Evolutionary conservation across 2,888 invertebrate species (phyloP), one percentile per base, ranked within the genome.

Genomic region (Smittia aterrima): DNA sequence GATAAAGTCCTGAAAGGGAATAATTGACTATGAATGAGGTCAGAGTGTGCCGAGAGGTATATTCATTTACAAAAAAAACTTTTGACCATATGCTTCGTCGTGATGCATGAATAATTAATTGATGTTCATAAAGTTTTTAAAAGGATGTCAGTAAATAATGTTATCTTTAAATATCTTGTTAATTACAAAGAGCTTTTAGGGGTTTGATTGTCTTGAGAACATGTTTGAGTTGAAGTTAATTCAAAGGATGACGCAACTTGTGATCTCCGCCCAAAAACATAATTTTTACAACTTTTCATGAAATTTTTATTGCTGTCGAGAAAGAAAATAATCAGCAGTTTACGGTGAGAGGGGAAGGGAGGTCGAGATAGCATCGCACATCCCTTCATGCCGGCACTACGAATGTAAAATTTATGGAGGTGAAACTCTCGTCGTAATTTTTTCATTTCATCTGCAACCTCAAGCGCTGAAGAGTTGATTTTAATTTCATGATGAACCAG

Each of bases 331-430:
- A 47, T 47, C 13, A 47, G 47, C 47, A 47, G n/a, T 32, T 32
- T 47, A 47, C 47, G 47, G 11, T 38, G 38, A 38, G 38, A 24
- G 58, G 22, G 20, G 6, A 24, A 16, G 58, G 7, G 20, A 18
- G 24, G 16, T 3, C 1, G 16, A 58, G 24, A 58, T 22, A 58
- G 22, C 22, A 58, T 58, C 58, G 58, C 24, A n/a, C n/a, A 20
- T 24, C 58, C 58, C 22, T 58, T 58, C 24, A 58, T 58, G 58
- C 58, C 22, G 24, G 58, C 58, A 58, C 16, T 24, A 18, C 16
- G 25, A 66, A 40, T 16, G 7, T 47, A 22, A 68, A 47, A 68
- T 47, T 68, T 68, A 68, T 68, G 68, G 41, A 68, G 68, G 68
- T 68, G 38, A 20, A 58, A 58, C 22, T 58, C 22, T 58, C 58